phyloP scores from a whole-genome alignment of 2,888 invertebrate species.

The Adela reaumurella region DNA sequence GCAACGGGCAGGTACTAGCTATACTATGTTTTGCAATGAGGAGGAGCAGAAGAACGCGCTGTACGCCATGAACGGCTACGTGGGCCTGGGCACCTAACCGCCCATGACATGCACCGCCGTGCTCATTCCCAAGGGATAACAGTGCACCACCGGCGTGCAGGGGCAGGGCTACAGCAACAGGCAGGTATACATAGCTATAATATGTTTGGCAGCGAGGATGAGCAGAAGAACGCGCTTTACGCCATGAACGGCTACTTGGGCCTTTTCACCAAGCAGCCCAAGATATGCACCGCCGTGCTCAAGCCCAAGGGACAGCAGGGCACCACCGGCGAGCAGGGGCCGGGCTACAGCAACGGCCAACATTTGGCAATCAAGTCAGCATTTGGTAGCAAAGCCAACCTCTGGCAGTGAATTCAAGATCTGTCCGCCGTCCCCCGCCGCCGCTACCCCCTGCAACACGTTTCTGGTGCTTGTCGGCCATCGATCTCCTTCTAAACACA shows the following conservation, averaged over 20 bases:
- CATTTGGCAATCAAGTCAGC: no score
- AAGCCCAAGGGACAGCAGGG: conserved; percentile 62
- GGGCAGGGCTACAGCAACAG: background rate
- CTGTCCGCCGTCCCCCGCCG: no score
- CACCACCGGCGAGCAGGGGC: conserved; percentile 19
- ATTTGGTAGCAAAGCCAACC: no score
- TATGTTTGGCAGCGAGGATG: conserved; percentile 84
- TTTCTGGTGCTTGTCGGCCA: no score
- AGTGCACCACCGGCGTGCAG: conserved; percentile 21
- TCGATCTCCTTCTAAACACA: no score
- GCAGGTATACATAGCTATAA: no score
- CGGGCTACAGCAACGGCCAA: background rate
- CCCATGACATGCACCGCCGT: no score
- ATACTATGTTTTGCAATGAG: conserved; percentile 39
- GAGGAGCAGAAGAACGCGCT: conserved; percentile 91
- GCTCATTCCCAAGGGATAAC: conserved; percentile 35
- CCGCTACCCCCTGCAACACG: no score
- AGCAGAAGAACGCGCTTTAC: conserved; percentile 86
- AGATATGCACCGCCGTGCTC: conserved; percentile 91
- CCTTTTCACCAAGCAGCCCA: conserved; percentile 81
- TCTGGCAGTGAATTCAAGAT: no score
- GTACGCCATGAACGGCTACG: conserved; percentile 89
- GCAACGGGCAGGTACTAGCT: background rate
- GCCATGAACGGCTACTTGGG: conserved; percentile 93
- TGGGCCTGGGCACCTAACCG: conserved; percentile 60